phyloP scores from a whole-genome alignment of 2,888 invertebrate genomes.

The Trachelus iudaicus region DNA sequence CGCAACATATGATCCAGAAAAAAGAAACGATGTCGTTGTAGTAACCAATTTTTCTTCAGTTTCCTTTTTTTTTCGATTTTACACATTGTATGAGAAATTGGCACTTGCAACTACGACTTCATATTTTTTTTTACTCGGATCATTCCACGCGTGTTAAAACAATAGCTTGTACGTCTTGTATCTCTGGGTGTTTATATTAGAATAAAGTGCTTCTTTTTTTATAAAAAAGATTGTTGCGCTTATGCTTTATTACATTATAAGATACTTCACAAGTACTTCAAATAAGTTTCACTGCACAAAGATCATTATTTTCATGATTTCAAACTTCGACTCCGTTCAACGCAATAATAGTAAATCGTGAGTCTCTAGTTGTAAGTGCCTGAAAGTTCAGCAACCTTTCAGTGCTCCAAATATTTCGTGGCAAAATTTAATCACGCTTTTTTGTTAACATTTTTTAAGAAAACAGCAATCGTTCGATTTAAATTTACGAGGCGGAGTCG shows the following conservation, averaged over 20 bases:
- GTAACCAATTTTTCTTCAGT: not conserved
- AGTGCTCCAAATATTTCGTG: not conserved
- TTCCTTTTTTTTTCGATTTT: not conserved
- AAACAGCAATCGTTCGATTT: not conserved
- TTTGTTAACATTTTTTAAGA: not conserved
- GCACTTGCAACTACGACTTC: not conserved
- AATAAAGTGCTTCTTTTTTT: slow-evolving; percentile 7
- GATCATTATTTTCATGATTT: not conserved
- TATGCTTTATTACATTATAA: not conserved
- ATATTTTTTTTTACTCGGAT: not conserved
- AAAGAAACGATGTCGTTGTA: not conserved
- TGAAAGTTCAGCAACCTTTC: not conserved
- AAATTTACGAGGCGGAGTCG: not conserved
- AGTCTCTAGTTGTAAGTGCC: not conserved
- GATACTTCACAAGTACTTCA: not conserved
- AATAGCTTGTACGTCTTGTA: not conserved
- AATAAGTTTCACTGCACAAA: not conserved
- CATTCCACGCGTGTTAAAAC: not conserved
- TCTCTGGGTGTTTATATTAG: slow-evolving; percentile 9
- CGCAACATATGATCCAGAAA: not conserved
- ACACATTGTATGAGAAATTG: not conserved
- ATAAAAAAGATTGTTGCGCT: not conserved
- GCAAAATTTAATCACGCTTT: not conserved
- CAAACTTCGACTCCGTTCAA: not conserved
- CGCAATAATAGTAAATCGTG: not conserved